Evolutionary conservation across 2,888 invertebrate species (phyloP).

Genomic region (Cryptosula pallasiana): DNA sequence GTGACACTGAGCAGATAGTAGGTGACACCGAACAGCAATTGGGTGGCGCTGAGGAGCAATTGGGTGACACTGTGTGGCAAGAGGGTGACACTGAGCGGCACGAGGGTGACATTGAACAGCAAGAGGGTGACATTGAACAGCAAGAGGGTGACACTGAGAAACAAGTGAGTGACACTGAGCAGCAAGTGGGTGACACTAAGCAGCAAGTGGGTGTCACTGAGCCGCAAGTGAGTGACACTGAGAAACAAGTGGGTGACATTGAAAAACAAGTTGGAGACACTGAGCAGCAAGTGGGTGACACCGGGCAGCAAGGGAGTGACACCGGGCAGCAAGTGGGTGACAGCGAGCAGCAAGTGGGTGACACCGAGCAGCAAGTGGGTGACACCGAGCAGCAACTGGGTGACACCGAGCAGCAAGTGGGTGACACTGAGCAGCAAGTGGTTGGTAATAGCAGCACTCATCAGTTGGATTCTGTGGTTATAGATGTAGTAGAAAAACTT

Average conservation of each 20-base stretch:
- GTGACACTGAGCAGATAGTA: no score
- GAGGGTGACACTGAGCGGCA: background rate
- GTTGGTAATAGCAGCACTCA: no score
- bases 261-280: no score
- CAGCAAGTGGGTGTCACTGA: background rate
- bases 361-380: background rate
- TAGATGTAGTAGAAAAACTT: background rate
- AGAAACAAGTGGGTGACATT: no score
- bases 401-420: background rate
- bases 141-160: background rate
- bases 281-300: no score
- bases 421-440: background rate
- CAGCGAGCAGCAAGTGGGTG: background rate
- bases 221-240: background rate
- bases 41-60: no score
- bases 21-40: no score
- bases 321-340: no score
- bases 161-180: background rate
- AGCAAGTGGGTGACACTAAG: background rate
- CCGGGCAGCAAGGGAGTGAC: no score
- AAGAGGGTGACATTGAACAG: background rate
- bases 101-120: background rate
- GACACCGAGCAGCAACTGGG: background rate
- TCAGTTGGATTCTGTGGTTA: no score
- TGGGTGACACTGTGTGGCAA: background rate